Evolutionary conservation across 2,888 invertebrate genomes (phyloP), one percentile per base, ranked within the genome.

Genomic region (Nemoura dubitans): DNA sequence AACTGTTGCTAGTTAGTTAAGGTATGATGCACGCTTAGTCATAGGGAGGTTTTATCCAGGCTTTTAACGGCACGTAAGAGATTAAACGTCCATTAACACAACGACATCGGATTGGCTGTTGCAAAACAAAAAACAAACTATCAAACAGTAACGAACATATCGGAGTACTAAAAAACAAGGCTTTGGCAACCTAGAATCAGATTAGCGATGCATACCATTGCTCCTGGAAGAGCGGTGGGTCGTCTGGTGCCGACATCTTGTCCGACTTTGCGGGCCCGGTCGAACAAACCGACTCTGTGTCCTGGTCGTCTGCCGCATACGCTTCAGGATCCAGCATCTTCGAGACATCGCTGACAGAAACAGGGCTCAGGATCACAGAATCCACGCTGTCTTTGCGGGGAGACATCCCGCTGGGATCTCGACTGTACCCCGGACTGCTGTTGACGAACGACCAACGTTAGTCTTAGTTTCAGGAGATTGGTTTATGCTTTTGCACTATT

Each of bases 191-290:
- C n/a, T n/a, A n/a, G n/a, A n/a, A n/a, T n/a, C n/a, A n/a, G n/a
- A 26, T 21, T n/a, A 26, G 16, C n/a, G 21, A 43, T 26, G 16
- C 90, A 90, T 93, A 94, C 96, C 96, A 96, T 92, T 96, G 96
- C 91, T 97, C 97, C 83, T 95, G 95, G 92, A 95, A 95, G 90
- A 95, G 96, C 36, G 96, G 96, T 88, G 95, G 94, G 91, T 90
- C 90, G 90, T 97, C 97, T 28, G 95, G 94, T 21, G 95, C 94
- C 86, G 94, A 94, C 91, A 94, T 88, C 83, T 89, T 93, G 16
- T 87, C 88, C 21, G 78, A 16, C 59, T 88, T 85, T 10, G 36
- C 14, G 5, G 14, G 76, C 25, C 25, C 82, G 5, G 36, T 36
- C 5, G 36, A 36, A 21, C 59, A 10, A 14, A 82, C 16, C 59